Percentiles rank a stretch among this genome's conserved stretches.
Evolutionary conservation across 1,140 invertebrate species (phyloP).

Genomic region (Zaprionus africanus): DNA sequence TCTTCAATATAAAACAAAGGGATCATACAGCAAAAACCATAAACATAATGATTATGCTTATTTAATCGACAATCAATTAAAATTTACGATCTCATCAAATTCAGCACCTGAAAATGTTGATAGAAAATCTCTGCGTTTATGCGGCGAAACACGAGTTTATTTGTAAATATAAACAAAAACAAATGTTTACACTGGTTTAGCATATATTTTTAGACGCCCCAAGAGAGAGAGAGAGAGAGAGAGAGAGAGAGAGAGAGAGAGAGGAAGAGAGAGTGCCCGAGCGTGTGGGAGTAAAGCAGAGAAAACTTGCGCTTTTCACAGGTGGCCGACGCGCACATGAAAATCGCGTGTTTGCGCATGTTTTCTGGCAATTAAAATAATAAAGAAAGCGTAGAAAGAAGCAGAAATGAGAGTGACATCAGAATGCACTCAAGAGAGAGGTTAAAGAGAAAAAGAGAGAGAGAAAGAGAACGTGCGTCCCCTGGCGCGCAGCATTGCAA

Average conservation of each 20-base stretch:
- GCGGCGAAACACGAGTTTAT: constrained; percentile 30
- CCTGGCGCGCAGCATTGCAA: constrained; percentile 63
- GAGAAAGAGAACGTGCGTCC: constrained; percentile 23
- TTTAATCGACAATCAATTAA: constrained; percentile 18
- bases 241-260: constrained; percentile 15
- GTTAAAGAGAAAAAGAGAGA: constrained; percentile 1
- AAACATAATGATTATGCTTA: background rate
- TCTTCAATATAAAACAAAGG: background rate
- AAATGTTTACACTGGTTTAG: constrained; percentile 53
- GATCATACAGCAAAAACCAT: background rate
- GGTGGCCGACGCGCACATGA: constrained; percentile 61
- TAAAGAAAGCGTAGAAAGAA: background rate
- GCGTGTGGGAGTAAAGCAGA: constrained; percentile 6
- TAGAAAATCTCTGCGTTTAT: constrained; percentile 15
- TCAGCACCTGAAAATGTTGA: background rate
- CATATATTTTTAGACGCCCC: constrained; percentile 39
- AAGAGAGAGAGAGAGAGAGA: constrained; percentile 4
- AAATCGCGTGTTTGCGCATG: constrained; percentile 61
- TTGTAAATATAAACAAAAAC: constrained; percentile 80
- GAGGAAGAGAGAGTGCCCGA: constrained; percentile 3
- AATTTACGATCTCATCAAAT: constrained; percentile 36
- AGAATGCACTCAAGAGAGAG: background rate
- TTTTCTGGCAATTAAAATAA: constrained; percentile 53
- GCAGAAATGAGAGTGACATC: background rate
- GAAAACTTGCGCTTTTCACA: constrained; percentile 41